Evolutionary conservation across 2,797 vertebrate species (phyloP), one percentile per base, ranked within the genome.

Genomic region (Pantherophis vulpinus): DNA sequence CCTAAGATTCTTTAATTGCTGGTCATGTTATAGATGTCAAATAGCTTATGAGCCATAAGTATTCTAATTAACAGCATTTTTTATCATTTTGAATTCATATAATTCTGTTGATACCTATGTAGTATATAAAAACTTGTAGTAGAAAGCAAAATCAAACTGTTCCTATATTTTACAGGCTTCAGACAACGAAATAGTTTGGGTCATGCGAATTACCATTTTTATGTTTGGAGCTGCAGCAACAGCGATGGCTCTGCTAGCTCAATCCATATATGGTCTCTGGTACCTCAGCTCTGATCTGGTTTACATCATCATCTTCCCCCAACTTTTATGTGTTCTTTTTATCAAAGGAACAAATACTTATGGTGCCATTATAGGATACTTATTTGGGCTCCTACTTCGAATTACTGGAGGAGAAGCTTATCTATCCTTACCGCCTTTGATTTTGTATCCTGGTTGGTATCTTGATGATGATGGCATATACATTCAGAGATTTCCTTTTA

Each of bases 271-370:
- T 0, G 99, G 99, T 89, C 98, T 99, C 91, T 99, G 99, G 99
- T 99, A 99, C 98, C 98, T 99, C 96, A 99, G 99, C 96, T 99
- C 99, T 12, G 99, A 99, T 96, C 98, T 99, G 20, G 98, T 99
- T 56, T 99, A 99, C 94, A 99, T 99, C 97, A 98, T 99, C 97
- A 99, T 99, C 97, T 99, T 99, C 97, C 99, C 99, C 0, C 99
- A 99, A 96, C 98, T 99, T 47, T 95, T 99, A 59, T 99, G 99
- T 16, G 99, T 99, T 94, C 98, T 99, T 14, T 99, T 99, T 60
- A 92, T 99, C 94, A 99, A 99, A 97, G 98, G 99, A 94, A 99
- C 99, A 94, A 99, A 99, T 97, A 99, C 99, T 0, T 99, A 99
- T 0, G 99, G 99, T 95, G 99, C 99, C 0, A 98, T 99, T 93